A percentile compares a stretch with the other conserved stretches of the same genome.
Evolutionary conservation across 2,888 invertebrate species (phyloP).

Genomic region (Therioaphis trifolii): DNA sequence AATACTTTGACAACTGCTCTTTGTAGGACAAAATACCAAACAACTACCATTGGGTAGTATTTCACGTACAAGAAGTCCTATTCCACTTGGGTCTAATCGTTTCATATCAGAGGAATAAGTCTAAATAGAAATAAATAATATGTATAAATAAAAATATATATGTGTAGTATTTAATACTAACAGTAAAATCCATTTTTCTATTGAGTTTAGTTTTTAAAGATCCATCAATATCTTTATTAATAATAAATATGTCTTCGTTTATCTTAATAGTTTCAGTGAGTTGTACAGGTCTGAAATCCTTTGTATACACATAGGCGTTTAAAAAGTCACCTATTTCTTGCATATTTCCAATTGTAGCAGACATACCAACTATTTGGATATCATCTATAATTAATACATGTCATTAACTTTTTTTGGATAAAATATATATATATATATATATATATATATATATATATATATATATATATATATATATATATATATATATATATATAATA

Average conservation of each 20-base stretch:
- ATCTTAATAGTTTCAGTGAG: constrained; percentile 86
- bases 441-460: too few relatives aligned
- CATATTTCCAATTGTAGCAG: constrained; percentile 95
- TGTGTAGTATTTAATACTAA: constrained; percentile 5
- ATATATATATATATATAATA: too few relatives aligned
- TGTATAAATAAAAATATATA: background rate
- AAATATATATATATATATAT: too few relatives aligned
- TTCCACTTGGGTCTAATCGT: constrained; percentile 81
- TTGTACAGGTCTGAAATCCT: constrained; percentile 90
- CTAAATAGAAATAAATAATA: constrained; percentile 64
- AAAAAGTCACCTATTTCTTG: constrained; percentile 84
- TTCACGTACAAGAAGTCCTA: constrained; percentile 84
- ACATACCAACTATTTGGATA: constrained; percentile 95
- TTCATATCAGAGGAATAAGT: constrained; percentile 75
- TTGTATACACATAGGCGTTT: constrained; percentile 82
- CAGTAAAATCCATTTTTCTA: constrained; percentile 58
- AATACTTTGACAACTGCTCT: constrained; percentile 92
- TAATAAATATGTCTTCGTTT: constrained; percentile 71
- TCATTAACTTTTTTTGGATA: background rate
- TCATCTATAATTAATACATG: constrained; percentile 70
- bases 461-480: too few relatives aligned
- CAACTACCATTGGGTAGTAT: constrained; percentile 83
- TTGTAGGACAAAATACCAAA: constrained; percentile 92
- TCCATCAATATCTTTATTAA: constrained; percentile 62
- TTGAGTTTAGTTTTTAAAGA: constrained; percentile 49